Conservation (phyloP, 2,797 vertebrate genomes). For the Amphiprion clarkii region DNA sequence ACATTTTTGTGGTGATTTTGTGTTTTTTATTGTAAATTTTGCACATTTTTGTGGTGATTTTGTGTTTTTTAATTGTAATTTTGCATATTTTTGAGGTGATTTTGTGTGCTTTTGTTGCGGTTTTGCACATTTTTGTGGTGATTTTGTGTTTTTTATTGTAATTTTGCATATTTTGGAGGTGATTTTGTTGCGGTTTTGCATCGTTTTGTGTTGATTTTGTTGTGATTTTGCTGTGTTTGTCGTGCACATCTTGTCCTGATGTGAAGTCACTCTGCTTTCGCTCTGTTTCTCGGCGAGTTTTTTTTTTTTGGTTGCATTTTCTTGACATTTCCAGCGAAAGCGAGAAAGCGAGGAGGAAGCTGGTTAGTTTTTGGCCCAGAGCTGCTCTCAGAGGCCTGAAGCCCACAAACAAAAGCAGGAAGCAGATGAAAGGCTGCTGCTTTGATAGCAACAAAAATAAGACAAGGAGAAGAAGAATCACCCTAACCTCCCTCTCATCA, state of each 20-base stretch:
- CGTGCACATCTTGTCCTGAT: slow-evolving; percentile 26
- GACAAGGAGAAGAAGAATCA: slow-evolving; percentile 35
- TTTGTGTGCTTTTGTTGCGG: too few relatives aligned
- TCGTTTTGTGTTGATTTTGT: too few relatives aligned
- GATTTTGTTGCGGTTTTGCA: too few relatives aligned
- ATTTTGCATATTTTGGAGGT: too few relatives aligned
- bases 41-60: too few relatives aligned
- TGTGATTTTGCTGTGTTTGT: neutral
- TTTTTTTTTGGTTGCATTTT: slow-evolving; percentile 2
- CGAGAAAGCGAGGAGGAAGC: slow-evolving; percentile 15
- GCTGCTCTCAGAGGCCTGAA: slow-evolving; percentile 37
- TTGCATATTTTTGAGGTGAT: too few relatives aligned
- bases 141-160: too few relatives aligned
- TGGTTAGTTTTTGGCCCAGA: slow-evolving; percentile 40
- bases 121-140: too few relatives aligned
- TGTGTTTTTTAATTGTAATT: neutral
- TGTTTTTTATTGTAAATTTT: too few relatives aligned
- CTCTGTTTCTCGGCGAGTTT: slow-evolving; percentile 15
- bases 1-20: too few relatives aligned
- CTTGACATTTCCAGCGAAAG: slow-evolving; percentile 45
- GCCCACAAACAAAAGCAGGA: slow-evolving; percentile 11
- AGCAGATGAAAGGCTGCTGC: slow-evolving; percentile 40
- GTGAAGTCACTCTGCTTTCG: slow-evolving; percentile 21
- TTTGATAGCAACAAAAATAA: slow-evolving; percentile 55
- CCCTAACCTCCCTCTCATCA: slow-evolving; percentile 38